These are phyloP conservation scores for Coenobita brevimanus DNA, from an alignment of 1,140 invertebrate genomes.

Conservation along the genomic window DNA sequence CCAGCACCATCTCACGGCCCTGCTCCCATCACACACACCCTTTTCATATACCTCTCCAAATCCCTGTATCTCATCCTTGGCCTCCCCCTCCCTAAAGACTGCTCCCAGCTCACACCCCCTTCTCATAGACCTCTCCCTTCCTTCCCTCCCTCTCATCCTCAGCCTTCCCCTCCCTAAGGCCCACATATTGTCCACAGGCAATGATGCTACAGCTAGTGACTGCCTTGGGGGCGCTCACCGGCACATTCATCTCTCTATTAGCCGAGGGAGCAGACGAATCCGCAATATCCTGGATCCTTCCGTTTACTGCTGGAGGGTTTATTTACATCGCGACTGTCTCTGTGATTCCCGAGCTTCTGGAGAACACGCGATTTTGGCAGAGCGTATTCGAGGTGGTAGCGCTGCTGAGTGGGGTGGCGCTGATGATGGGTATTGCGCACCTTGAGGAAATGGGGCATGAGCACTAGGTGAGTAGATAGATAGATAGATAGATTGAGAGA, in stretches of 20 bases:
- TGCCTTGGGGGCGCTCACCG: constrained; percentile 93
- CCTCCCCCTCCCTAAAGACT: too few relatives aligned
- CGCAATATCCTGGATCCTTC: constrained; percentile 89
- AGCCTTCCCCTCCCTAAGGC: background rate
- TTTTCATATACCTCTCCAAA: too few relatives aligned
- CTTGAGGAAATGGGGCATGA: constrained; percentile 78
- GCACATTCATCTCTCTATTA: constrained; percentile 89
- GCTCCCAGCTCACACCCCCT: background rate
- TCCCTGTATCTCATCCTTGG: too few relatives aligned
- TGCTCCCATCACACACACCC: too few relatives aligned
- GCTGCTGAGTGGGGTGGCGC: constrained; percentile 87
- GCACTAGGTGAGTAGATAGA: too few relatives aligned
- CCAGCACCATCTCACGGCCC: too few relatives aligned
- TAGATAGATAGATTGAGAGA: too few relatives aligned
- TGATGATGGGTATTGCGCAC: constrained; percentile 93
- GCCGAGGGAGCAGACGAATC: constrained; percentile 82
- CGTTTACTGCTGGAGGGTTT: constrained; percentile 98
- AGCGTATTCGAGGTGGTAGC: constrained; percentile 90
- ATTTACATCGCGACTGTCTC: constrained; percentile 98
- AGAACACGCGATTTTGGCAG: constrained; percentile 88
- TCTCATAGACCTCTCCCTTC: background rate
- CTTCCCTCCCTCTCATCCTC: background rate
- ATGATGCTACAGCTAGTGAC: constrained; percentile 94
- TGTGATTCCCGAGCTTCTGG: constrained; percentile 94
- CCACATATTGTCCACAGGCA: constrained; percentile 77